Evolutionary conservation across 2,888 invertebrate genomes (phyloP), one percentile per base, ranked within the genome.

Genomic region (Drosophila nr. fundita): DNA sequence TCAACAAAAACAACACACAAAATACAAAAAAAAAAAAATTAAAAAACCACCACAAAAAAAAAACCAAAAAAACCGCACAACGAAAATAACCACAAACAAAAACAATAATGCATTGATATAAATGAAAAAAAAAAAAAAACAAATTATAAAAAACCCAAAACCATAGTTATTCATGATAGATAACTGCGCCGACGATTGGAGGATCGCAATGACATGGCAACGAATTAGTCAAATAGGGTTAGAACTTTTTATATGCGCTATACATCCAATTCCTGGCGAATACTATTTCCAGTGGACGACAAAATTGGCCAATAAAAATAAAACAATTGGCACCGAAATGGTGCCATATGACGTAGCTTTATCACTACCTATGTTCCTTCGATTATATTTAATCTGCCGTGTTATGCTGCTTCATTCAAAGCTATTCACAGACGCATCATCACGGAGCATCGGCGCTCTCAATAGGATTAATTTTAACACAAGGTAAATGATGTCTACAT

Each of bases 111-210:
- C 18, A 27, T 38, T 7, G 5, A 53, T 34, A 15, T 7, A n/a
- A 55, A 34, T 30, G 5, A 18, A 45, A 48, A 34, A 21, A 53
- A 29, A 30, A 1, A 11, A 57, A 68, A 49, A 58, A 52, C 34
- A 27, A 32, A 45, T 8, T 4, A 54, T 24, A 8, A 15, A 65
- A n/a, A 30, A 5, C 29, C 15, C 15, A 30, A 27, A 38, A 42
- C 10, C n/a, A 61, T 95, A 99, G 99, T 96, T 99, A 94, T 99
- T 99, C 95, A 99, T 99, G 97, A 99, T 99, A 94, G 99, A 99
- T 95, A 99, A 99, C 95, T 99, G 99, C 94, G 99, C 99, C 83
- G 99, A 99, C 94, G 99, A 99, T 95, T 99, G 99, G 99, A 96
- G 99, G 93, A 99, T 99, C 94, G 99, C 99, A 91, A 98, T 99